Evolutionary conservation across 2,113 vertebrate genomes (phyloP).

Genomic region (Carettochelys insculpta): DNA sequence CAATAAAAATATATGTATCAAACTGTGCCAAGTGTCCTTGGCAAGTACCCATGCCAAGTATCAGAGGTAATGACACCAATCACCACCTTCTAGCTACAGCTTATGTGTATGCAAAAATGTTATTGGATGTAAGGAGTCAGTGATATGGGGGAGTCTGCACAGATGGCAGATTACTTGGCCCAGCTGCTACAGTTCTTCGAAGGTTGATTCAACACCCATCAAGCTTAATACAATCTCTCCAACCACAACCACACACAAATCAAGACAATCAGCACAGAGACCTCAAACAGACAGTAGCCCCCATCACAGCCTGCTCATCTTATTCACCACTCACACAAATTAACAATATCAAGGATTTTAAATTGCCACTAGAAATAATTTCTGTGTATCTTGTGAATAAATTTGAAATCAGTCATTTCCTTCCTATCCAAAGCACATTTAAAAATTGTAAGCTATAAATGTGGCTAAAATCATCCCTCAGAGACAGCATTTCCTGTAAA

Average conservation of each 20-base stretch:
- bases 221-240: not conserved
- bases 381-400: not conserved
- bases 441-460: not conserved
- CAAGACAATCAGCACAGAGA: not conserved
- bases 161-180: not conserved
- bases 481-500: not conserved
- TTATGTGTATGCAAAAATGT: not conserved
- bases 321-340: not conserved
- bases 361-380: not conserved
- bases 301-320: not conserved
- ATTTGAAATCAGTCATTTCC: not conserved
- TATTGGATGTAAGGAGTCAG: not conserved
- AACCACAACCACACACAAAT: not conserved
- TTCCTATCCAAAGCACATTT: not conserved
- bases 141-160: not conserved
- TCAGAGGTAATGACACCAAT: not conserved
- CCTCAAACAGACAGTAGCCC: not conserved
- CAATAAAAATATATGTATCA: not conserved
- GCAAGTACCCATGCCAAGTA: not conserved
- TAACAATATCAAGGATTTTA: not conserved
- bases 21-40: not conserved
- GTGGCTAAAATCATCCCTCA: not conserved
- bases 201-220: not conserved
- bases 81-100: not conserved
- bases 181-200: not conserved